Evolutionary conservation across 2,113 vertebrate species (phyloP), one percentile per base, ranked within the genome.

Genomic region (Tor tambroides): DNA sequence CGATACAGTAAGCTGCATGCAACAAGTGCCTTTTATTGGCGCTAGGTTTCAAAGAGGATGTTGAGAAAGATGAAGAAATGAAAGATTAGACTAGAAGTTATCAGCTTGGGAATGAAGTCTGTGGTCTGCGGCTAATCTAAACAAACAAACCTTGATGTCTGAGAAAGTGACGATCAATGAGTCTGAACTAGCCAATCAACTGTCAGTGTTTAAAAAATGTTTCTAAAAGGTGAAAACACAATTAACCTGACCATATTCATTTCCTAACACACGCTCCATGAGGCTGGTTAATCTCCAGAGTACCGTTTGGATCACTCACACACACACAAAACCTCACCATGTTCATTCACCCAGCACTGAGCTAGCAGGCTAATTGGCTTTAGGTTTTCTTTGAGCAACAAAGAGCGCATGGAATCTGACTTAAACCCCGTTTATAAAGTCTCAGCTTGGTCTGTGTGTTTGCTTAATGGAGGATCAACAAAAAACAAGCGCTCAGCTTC

Each of bases 351-450:
- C 32, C 32, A 83, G 7, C 51, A 77, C 49, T 54, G 51, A 87
- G 56, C 32, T 59, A 61, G 23, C 80, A 56, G 26, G 28, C 84
- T 79, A 86, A 79, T 67, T 65, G 59, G 84, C 76, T 86, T 80
- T 80, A 69, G 54, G 74, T 41, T 78, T 75, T 78, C 59, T 78
- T 65, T 30, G 26, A 67, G 56, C 28, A 80, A 86, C 61, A 86
- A 80, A 80, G 85, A 71, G 4, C 1, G 8, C 65, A 49, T 69
- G 46, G 59, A 78, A n/a, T 69, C 59, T 32, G 75, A 35, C 59
- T 79, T 65, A 78, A 79, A 38, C 21, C 63, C 38, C 0, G 3
- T 32, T 77, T 54, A 43, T 35, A 77, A 79, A 79, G 59, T n/a
- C 71, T 59, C 56, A 51, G 28, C 56, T 77, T 28, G 49, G 63